Conservation (phyloP, 2,797 vertebrate species). For the Moxostoma hubbsi region DNA sequence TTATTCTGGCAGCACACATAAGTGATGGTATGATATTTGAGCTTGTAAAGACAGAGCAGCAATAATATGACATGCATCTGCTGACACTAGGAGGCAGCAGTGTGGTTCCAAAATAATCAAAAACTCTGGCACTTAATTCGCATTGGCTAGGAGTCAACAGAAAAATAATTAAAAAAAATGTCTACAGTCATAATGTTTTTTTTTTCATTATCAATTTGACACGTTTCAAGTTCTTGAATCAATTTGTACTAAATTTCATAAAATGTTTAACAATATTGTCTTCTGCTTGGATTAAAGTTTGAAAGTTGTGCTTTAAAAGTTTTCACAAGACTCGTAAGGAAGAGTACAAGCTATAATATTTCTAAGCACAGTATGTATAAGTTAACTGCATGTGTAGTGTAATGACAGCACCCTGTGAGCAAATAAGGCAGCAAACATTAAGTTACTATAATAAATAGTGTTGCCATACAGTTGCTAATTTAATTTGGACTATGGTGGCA, state of each 20-base stretch:
- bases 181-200: background rate
- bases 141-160: background rate
- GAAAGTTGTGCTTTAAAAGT: background rate
- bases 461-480: background rate
- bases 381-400: background rate
- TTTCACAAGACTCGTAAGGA: background rate
- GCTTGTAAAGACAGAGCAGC: background rate
- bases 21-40: background rate
- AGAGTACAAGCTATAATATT: background rate
- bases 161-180: background rate
- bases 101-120: constrained; percentile 25
- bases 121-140: background rate
- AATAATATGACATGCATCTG: background rate
- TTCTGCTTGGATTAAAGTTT: background rate
- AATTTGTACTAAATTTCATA: background rate
- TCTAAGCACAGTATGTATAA: background rate
- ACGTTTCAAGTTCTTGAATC: background rate
- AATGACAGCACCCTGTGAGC: background rate
- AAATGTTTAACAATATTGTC: too few species aligned
- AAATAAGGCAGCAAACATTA: background rate
- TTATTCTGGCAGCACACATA: background rate
- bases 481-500: background rate
- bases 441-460: background rate
- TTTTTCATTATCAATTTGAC: too few species aligned
- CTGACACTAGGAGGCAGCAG: constrained; percentile 73